A percentile compares a stretch with the other conserved stretches of the same genome.
Evolutionary conservation across 1,140 invertebrate genomes (phyloP).

Genomic region (Proctacanthus coquilletti): DNA sequence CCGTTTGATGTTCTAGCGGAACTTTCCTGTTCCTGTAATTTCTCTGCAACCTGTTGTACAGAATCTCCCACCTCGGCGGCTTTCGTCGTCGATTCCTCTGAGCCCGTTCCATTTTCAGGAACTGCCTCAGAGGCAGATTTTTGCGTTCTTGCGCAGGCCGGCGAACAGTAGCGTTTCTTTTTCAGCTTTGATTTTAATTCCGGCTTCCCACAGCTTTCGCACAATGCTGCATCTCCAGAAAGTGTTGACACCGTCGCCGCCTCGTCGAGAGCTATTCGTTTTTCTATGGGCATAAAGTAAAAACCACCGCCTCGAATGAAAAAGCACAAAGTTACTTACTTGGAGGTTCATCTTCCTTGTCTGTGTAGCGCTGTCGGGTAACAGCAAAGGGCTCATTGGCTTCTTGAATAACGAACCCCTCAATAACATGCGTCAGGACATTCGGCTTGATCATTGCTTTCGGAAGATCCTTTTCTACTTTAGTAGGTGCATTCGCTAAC

Average conservation of each 20-base stretch:
- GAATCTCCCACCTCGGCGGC: not conserved
- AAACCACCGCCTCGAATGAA: not conserved
- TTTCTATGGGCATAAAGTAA: constrained; percentile 18
- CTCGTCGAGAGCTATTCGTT: constrained; percentile 28
- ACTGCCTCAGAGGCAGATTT: not conserved
- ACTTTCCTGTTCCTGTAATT: not conserved
- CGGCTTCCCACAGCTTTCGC: constrained; percentile 62
- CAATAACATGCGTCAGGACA: constrained; percentile 90
- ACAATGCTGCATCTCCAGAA: constrained; percentile 42
- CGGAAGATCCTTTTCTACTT: constrained; percentile 51
- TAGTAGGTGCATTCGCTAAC: constrained; percentile 8
- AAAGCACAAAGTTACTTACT: constrained; percentile 18
- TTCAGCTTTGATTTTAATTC: constrained; percentile 57
- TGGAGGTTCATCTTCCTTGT: constrained; percentile 53
- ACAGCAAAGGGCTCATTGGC: constrained; percentile 78
- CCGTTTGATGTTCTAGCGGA: no score
- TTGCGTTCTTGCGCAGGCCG: constrained; percentile 13
- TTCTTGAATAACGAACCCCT: constrained; percentile 94
- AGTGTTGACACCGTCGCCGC: constrained; percentile 2
- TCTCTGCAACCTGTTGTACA: not conserved
- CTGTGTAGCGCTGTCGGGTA: constrained; percentile 38
- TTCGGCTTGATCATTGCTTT: constrained; percentile 93
- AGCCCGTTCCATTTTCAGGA: no score
- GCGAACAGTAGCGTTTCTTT: constrained; percentile 62
- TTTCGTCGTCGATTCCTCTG: no score